These are phyloP conservation scores for Montipora sp. DNA, from an alignment of 64 coral and sea anemone genomes.

Conservation along the genomic window DNA sequence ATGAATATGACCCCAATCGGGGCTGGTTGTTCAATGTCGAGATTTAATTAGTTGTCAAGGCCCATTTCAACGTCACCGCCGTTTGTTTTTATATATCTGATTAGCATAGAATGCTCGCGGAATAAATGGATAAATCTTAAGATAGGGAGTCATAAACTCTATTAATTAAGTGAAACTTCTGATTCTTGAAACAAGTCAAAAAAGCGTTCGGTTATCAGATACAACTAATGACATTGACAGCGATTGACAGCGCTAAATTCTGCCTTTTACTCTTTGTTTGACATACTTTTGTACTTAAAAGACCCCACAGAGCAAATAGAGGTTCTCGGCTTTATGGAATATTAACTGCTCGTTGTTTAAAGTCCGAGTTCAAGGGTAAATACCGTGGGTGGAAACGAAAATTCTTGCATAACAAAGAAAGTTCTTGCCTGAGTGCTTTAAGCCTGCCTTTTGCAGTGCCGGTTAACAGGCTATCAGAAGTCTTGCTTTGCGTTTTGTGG, in stretches of 20 bases:
- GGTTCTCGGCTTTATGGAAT: not conserved
- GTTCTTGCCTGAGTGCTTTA: not conserved
- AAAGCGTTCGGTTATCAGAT: not conserved
- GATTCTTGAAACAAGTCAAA: not conserved
- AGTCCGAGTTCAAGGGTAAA: not conserved
- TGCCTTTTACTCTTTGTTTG: not conserved
- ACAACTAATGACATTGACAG: too few relatives aligned
- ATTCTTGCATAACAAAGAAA: conserved; percentile 45
- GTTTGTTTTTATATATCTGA: too few relatives aligned
- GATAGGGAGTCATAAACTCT: too few relatives aligned
- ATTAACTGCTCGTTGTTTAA: conserved; percentile 10
- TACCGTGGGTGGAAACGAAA: not conserved
- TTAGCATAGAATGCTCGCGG: too few relatives aligned
- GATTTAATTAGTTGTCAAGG: too few relatives aligned
- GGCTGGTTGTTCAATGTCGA: too few relatives aligned
- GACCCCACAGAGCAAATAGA: not conserved
- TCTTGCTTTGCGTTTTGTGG: not conserved
- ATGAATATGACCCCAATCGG: too few relatives aligned
- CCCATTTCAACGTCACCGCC: too few relatives aligned
- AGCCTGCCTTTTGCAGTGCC: too few relatives aligned
- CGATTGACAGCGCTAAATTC: too few relatives aligned
- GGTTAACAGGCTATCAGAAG: not conserved
- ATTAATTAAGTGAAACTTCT: too few relatives aligned
- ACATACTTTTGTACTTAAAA: conserved; percentile 8
- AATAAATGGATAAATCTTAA: too few relatives aligned